phyloP scores from a whole-genome alignment of 2,113 vertebrate species.

The Opisthocomus hoazin region DNA sequence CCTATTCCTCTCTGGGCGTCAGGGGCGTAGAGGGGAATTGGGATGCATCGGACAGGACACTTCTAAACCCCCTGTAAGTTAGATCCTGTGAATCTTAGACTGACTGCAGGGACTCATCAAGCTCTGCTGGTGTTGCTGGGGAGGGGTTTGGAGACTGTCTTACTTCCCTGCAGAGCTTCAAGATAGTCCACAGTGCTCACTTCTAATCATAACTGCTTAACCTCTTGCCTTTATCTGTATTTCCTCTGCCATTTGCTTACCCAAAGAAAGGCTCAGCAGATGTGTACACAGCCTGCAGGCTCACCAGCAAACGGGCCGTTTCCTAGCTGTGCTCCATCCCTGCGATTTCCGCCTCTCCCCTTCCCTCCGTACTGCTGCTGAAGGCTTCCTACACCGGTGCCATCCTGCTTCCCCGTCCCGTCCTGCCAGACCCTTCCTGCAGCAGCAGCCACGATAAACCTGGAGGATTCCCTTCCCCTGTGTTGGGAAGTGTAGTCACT shows the following conservation, averaged over 20 bases:
- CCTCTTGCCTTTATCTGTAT: background rate
- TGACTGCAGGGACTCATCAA: background rate
- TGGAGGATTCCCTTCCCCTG: background rate
- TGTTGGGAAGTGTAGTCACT: background rate
- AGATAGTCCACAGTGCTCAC: background rate
- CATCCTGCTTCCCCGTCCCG: background rate
- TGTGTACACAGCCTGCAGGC: background rate
- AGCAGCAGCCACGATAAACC: background rate
- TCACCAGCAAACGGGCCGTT: background rate
- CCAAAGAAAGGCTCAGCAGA: background rate
- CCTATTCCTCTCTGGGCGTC: background rate
- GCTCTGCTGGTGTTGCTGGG: background rate
- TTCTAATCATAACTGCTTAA: background rate
- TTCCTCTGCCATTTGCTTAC: background rate
- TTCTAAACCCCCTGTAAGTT: background rate
- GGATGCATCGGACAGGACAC: background rate
- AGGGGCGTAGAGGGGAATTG: background rate
- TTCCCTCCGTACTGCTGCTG: background rate
- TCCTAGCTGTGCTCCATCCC: background rate
- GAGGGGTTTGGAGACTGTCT: background rate
- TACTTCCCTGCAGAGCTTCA: background rate
- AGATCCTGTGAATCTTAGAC: background rate
- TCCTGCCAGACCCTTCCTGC: background rate
- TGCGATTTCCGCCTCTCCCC: background rate
- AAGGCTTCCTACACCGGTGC: background rate